Conservation (phyloP, 2,797 vertebrate genomes). For the Falco peregrinus region DNA sequence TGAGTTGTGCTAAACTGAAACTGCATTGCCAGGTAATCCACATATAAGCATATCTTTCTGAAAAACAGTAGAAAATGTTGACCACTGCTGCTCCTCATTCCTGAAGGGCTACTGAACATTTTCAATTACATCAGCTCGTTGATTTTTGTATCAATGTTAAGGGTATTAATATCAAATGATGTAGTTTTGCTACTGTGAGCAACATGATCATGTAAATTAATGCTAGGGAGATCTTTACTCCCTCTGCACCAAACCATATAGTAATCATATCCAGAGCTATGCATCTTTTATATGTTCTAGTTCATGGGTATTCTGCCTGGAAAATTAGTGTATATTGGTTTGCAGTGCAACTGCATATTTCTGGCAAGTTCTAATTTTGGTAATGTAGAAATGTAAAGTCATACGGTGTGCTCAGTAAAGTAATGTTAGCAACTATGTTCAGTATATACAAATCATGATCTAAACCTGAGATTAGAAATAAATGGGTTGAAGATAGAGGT, state of each 20-base stretch:
- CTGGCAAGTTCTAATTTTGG: not conserved
- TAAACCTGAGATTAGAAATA: not conserved
- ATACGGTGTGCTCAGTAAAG: not conserved
- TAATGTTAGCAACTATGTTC: not conserved
- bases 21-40: not conserved
- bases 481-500: not conserved
- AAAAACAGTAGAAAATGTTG: not conserved
- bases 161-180: not conserved
- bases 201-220: not conserved
- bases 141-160: not conserved
- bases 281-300: not conserved
- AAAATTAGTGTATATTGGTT: not conserved
- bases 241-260: not conserved
- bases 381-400: not conserved
- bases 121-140: not conserved
- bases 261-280: not conserved
- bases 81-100: not conserved
- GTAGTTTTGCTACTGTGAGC: not conserved
- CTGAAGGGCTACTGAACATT: not conserved
- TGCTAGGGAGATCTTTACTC: not conserved
- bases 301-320: conserved; percentile 8
- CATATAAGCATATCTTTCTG: not conserved
- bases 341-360: not conserved
- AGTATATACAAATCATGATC: not conserved
- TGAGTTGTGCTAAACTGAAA: not conserved